Percentiles rank a stretch among this genome's conserved stretches.
Conservation (phyloP, 2,113 vertebrate genomes). For the Saccopteryx bilineata region DNA sequence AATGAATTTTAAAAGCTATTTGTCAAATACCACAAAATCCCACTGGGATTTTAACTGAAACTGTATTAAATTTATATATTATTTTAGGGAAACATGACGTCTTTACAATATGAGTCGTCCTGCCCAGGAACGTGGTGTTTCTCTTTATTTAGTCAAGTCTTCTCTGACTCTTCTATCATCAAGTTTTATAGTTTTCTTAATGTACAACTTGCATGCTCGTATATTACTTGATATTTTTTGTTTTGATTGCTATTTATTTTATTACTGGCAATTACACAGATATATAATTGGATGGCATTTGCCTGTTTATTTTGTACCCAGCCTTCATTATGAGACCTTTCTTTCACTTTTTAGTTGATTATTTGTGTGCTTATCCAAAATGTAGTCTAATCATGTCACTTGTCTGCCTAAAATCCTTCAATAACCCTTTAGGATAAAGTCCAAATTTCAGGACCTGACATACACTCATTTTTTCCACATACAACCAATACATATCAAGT, state of each 20-base stretch:
- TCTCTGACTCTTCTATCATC: constrained; percentile 17
- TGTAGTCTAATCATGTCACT: background rate
- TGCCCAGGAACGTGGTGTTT: background rate
- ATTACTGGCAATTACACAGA: background rate
- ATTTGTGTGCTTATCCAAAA: background rate
- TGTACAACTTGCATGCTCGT: constrained; percentile 5
- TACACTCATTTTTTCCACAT: background rate
- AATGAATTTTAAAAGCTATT: constrained; percentile 70
- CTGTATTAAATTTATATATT: constrained; percentile 61
- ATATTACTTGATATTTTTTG: constrained; percentile 47
- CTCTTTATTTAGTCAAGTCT: constrained; percentile 48
- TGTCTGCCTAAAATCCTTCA: background rate
- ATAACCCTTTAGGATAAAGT: background rate
- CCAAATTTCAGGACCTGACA: background rate
- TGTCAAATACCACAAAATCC: constrained; percentile 71
- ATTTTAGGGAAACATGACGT: constrained; percentile 65
- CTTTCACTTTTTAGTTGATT: background rate
- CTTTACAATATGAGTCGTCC: constrained; percentile 57
- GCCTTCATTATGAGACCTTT: constrained; percentile 19
- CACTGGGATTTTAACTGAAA: constrained; percentile 65
- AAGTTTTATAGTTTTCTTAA: constrained; percentile 27
- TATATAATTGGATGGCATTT: background rate
- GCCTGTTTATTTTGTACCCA: background rate
- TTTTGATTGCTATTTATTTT: constrained; percentile 47
- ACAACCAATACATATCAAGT: background rate